These are phyloP conservation scores for Geococcyx californianus DNA, from an alignment of 2,113 vertebrate species.

Conservation along the genomic window DNA sequence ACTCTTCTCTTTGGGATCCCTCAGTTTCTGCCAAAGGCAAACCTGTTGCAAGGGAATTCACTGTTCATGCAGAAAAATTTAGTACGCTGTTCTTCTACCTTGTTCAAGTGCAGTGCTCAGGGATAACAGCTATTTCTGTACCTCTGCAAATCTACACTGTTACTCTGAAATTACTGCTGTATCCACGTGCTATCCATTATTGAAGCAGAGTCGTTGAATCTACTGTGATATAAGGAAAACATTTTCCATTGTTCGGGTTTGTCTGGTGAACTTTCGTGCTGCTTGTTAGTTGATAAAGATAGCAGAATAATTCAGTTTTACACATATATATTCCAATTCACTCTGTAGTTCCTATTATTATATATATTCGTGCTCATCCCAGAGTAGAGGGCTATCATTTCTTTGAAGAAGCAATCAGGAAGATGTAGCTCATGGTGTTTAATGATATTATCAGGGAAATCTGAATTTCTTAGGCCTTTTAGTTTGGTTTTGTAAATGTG, in stretches of 20 bases:
- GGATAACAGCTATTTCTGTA: neutral
- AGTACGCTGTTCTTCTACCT: neutral
- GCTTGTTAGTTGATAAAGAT: neutral
- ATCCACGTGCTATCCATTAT: fast-evolving
- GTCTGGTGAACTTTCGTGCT: neutral
- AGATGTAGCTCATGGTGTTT: neutral
- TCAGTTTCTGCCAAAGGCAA: neutral
- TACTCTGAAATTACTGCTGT: neutral
- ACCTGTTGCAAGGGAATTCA: constrained; percentile 13
- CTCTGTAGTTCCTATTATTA: neutral
- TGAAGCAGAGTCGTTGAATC: neutral
- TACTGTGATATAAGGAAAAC: neutral
- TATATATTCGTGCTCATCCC: neutral
- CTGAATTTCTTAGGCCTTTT: neutral
- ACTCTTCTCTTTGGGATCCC: neutral
- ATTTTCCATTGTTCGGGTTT: neutral
- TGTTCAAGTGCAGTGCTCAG: neutral
- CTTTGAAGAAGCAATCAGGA: neutral
- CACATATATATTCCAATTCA: neutral
- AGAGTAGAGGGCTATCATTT: neutral
- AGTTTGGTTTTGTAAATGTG: neutral
- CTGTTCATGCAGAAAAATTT: neutral
- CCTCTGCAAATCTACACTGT: neutral
- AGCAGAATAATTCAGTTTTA: neutral
- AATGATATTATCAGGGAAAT: neutral